Conservation (phyloP, 2,113 vertebrate species). For the Rhinopomastus cyanomelas region DNA sequence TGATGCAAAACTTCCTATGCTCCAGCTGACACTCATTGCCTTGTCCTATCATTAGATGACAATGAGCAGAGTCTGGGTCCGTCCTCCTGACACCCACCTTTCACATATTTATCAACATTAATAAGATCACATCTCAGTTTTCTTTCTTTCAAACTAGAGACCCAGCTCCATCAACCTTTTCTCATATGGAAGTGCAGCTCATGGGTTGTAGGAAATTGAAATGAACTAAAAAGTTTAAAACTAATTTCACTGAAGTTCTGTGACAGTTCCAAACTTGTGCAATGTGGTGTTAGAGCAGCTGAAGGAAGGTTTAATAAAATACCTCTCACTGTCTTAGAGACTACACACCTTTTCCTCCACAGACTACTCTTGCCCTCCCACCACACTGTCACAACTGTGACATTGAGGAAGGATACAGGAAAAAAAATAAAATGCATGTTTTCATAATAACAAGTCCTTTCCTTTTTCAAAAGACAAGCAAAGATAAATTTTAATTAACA, state of each 20-base stretch:
- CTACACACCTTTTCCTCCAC: background rate
- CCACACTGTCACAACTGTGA: background rate
- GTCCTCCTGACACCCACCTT: no score
- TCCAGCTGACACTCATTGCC: no score
- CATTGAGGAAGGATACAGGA: background rate
- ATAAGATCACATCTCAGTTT: no score
- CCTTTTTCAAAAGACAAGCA: background rate
- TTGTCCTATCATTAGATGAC: no score
- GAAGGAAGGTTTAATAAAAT: background rate
- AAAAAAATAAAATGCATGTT: background rate
- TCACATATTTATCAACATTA: no score
- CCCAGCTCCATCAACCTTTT: no score
- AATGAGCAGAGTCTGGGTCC: no score
- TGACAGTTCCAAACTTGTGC: background rate
- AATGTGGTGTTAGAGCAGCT: fast-evolving
- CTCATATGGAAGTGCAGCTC: fast-evolving
- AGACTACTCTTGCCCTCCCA: background rate
- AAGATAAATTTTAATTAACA: background rate
- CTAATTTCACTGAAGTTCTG: background rate
- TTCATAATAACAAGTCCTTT: background rate
- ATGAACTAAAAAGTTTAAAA: background rate
- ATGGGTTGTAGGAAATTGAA: background rate
- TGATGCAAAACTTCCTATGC: no score
- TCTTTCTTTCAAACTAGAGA: no score
- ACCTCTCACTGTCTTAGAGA: fast-evolving